phyloP scores from a whole-genome alignment of 2,797 vertebrate genomes.

The Sciaenops ocellatus region DNA sequence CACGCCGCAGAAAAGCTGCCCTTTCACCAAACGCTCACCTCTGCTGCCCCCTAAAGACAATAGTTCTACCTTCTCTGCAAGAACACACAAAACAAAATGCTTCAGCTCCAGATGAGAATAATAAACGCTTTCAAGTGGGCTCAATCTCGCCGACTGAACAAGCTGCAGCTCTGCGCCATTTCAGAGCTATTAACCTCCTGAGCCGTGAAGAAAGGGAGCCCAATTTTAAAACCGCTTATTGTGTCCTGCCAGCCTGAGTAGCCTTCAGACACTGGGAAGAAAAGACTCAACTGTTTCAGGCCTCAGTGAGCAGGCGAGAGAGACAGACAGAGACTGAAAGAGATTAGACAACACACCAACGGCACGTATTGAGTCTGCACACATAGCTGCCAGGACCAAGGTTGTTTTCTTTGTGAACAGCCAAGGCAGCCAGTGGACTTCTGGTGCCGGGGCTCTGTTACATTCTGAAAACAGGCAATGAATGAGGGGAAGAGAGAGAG shows the following conservation, averaged over 20 bases:
- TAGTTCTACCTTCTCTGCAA: slow-evolving; percentile 73
- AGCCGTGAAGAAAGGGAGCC: slow-evolving; percentile 78
- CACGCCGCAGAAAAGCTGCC: slow-evolving; percentile 69
- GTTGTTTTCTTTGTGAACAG: slow-evolving; percentile 80
- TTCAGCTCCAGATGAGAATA: slow-evolving; percentile 80
- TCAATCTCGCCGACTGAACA: slow-evolving; percentile 77
- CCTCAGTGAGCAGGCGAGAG: slow-evolving; percentile 81
- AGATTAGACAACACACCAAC: slow-evolving; percentile 81
- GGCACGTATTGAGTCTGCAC: slow-evolving; percentile 70
- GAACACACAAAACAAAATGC: slow-evolving; percentile 78
- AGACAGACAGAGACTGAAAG: slow-evolving; percentile 79
- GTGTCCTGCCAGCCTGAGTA: slow-evolving; percentile 78
- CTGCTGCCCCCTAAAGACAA: slow-evolving; percentile 87
- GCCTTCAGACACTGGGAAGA: slow-evolving; percentile 80
- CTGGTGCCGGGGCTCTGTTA: slow-evolving; percentile 70
- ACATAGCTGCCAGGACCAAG: slow-evolving; percentile 78
- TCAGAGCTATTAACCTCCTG: slow-evolving; percentile 85
- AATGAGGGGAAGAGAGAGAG: slow-evolving; percentile 64
- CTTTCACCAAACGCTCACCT: slow-evolving; percentile 83
- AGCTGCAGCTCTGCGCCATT: slow-evolving; percentile 74
- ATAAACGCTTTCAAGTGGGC: slow-evolving; percentile 83
- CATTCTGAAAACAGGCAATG: slow-evolving; percentile 61
- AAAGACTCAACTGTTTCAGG: slow-evolving; percentile 83
- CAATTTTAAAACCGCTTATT: slow-evolving; percentile 84
- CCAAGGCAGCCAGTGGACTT: slow-evolving; percentile 77